phyloP scores from a whole-genome alignment of 2,113 vertebrate genomes.

The Forbesichthys papilliferus region DNA sequence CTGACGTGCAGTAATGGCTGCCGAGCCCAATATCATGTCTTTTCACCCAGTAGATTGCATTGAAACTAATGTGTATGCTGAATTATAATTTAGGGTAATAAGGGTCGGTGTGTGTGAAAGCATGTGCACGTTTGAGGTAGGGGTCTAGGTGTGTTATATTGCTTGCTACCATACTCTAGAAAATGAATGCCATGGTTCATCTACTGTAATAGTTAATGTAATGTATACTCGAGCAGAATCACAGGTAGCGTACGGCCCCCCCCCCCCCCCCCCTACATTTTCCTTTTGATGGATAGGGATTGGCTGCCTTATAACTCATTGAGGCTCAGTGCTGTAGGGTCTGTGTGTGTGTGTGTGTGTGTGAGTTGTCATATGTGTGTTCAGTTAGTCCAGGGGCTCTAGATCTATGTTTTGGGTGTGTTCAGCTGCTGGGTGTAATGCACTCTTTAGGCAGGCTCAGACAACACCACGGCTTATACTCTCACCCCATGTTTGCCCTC shows the following conservation, averaged over 20 bases:
- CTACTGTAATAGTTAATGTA: not conserved
- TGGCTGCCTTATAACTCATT: not conserved
- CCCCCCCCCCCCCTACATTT: not conserved
- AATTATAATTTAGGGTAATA: not conserved
- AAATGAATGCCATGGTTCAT: not conserved
- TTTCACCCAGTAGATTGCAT: conserved; percentile 13
- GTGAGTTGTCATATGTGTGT: conserved; percentile 27
- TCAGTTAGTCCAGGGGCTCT: conserved; percentile 35
- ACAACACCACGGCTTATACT: conserved; percentile 57
- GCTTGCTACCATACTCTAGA: not conserved
- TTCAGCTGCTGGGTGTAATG: conserved; percentile 56
- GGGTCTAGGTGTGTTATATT: not conserved
- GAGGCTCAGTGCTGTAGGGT: conserved; percentile 5
- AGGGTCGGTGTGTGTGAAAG: not conserved
- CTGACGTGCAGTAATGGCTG: conserved; percentile 38
- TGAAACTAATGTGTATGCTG: not conserved
- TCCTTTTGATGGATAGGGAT: not conserved
- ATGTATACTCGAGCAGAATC: not conserved
- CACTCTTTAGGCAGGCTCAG: conserved; percentile 36
- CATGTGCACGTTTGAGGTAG: not conserved
- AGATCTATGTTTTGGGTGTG: conserved; percentile 35
- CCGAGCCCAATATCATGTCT: conserved; percentile 7
- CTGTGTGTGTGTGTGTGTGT: not conserved
- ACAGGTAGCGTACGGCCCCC: not conserved
- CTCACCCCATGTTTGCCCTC: conserved; percentile 9